Evolutionary conservation across 2,797 vertebrate species (phyloP), one percentile per base, ranked within the genome.

Genomic region (Hemitrygon akajei): DNA sequence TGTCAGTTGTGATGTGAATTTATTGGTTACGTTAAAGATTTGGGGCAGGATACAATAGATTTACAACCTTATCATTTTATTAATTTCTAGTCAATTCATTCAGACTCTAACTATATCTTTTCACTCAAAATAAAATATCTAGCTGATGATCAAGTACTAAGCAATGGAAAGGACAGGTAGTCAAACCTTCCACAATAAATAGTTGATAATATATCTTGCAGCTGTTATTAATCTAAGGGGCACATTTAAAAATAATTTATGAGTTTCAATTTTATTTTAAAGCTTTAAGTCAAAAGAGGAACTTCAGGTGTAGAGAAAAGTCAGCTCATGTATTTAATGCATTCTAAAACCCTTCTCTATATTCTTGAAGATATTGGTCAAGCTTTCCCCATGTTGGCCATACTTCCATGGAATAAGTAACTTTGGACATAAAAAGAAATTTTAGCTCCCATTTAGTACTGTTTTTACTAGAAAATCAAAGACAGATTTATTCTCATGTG

Each of bases 21-120:
- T 73, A 75, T 71, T 75, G 69, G 40, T 92, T 56, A 92, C 10
- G 30, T 40, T 92, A 47, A 73, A 75, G 40, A 93, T 93, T 93
- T 73, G 2, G 22, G 47, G 27, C 66, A 4, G 10, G 37, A 16
- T 37, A 76, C 25, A 40, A 91, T 71, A 93, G 60, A 47, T 93
- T 58, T 18, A 93, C 71, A 14, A n/a, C 40, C 25, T 7, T 93
- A 37, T 30, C 27, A 20, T 76, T 76, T 89, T 56, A 56, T 76
- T 76, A 37, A 93, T 93, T 93, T 76, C 69, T 58, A 76, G 47
- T 93, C 86, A 89, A 34, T 63, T 63, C 6, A 22, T 75, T 27
- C 40, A 47, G 30, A 56, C 27, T 76, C 14, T 7, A 75, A 93
- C 22, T 76, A 56, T 47, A 16, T 75, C 27, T 30, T 76, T 76